Conservation (phyloP, 2,888 invertebrate genomes). For the Phortica magna region DNA sequence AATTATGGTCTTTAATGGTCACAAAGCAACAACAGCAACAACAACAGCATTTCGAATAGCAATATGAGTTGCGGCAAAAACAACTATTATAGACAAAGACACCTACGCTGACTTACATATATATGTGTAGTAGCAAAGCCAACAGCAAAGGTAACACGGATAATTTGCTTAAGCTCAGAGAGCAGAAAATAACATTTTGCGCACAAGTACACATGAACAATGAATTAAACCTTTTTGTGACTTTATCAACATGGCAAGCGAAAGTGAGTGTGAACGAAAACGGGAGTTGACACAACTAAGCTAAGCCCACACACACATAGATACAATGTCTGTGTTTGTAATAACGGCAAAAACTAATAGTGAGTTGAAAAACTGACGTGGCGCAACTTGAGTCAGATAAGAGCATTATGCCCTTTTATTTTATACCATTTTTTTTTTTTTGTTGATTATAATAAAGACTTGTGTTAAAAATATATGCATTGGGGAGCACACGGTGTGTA, state of each 20-base stretch:
- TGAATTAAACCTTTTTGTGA: conserved; percentile 49
- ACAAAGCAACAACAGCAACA: conserved; percentile 5
- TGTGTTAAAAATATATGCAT: no score
- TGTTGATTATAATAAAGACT: no score
- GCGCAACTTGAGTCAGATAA: conserved; percentile 2
- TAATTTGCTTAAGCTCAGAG: conserved; percentile 67
- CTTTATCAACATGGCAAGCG: conserved; percentile 11
- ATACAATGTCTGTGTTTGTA: neutral
- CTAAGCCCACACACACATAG: neutral
- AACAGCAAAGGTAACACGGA: conserved; percentile 47
- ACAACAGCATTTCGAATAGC: no score
- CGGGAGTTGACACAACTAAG: neutral
- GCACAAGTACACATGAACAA: conserved; percentile 65
- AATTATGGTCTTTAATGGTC: neutral
- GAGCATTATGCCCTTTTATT: neutral
- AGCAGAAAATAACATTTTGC: conserved; percentile 69
- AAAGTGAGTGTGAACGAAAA: neutral
- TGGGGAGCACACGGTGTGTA: no score
- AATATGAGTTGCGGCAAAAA: no score
- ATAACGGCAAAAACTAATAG: conserved; percentile 22
- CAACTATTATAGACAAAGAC: no score
- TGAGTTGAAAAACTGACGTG: conserved; percentile 1
- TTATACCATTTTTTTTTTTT: neutral
- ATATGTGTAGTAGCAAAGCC: no score
- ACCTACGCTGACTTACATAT: neutral